Percentiles rank a stretch among this genome's conserved stretches.
Evolutionary conservation across 1,140 invertebrate genomes (phyloP).

Genomic region (Aricia agestis): DNA sequence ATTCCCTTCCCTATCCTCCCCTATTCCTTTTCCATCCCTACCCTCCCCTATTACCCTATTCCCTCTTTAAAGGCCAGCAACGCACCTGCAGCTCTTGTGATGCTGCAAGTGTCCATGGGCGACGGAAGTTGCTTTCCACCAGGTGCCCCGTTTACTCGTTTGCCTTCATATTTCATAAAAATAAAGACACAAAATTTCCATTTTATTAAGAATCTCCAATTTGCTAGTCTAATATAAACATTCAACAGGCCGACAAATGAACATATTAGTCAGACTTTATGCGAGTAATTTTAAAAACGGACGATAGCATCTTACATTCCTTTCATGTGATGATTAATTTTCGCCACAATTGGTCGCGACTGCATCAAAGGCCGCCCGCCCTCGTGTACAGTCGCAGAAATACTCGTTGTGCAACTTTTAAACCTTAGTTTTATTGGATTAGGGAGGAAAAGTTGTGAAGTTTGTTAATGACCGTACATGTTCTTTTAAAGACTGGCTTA

Average conservation of each 20-base stretch:
- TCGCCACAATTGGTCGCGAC: conserved; percentile 68
- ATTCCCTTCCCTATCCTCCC: too few species aligned
- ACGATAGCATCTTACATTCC: conserved; percentile 5
- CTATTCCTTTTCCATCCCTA: too few species aligned
- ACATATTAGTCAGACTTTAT: conserved; percentile 3
- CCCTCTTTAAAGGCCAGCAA: too few species aligned
- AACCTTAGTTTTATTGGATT: background rate
- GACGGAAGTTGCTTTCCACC: too few species aligned
- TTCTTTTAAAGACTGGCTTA: background rate
- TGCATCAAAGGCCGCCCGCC: conserved; percentile 57
- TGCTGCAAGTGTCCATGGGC: too few species aligned
- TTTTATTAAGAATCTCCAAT: too few species aligned
- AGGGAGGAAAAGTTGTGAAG: background rate
- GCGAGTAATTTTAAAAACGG: background rate
- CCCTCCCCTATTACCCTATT: too few species aligned
- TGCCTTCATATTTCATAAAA: too few species aligned
- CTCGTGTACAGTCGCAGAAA: background rate
- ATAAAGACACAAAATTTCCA: too few species aligned
- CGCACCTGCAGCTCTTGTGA: too few species aligned
- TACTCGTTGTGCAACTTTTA: background rate
- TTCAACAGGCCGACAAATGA: background rate
- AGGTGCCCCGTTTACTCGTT: too few species aligned
- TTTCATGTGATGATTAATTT: conserved; percentile 56
- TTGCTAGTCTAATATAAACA: background rate
- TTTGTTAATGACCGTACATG: background rate